A percentile compares a stretch with the other conserved stretches of the same genome.
Conservation (phyloP, 2,113 vertebrate genomes). For the Oceanodroma tethys region DNA sequence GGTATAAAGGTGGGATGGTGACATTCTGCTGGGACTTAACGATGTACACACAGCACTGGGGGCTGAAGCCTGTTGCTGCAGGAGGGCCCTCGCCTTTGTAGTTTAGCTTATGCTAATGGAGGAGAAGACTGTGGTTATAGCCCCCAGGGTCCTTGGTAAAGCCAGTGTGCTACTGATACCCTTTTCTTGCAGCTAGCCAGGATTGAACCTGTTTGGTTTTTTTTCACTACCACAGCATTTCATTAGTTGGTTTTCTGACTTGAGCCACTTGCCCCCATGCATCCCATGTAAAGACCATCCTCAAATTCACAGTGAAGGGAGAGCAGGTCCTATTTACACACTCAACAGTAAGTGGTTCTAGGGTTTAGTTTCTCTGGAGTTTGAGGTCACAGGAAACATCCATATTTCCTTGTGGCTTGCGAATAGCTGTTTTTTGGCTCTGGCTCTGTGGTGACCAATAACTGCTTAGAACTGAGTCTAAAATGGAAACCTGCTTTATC, state of each 20-base stretch:
- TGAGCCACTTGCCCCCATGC: neutral
- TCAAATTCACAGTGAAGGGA: neutral
- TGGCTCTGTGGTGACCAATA: neutral
- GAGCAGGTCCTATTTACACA: neutral
- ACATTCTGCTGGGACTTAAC: neutral
- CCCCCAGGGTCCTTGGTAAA: neutral
- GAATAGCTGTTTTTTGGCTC: neutral
- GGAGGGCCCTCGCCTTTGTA: neutral
- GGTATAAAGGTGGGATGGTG: neutral
- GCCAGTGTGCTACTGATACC: neutral
- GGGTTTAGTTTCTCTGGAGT: neutral
- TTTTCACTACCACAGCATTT: neutral
- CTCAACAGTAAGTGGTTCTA: neutral
- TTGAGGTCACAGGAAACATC: neutral
- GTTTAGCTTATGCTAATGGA: neutral
- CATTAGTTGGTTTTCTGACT: neutral
- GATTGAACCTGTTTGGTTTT: neutral
- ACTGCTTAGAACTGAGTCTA: neutral
- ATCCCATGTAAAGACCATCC: neutral
- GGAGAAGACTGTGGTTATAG: neutral
- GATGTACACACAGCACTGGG: neutral
- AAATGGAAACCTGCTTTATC: neutral
- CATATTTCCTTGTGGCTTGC: neutral
- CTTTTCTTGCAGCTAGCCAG: neutral
- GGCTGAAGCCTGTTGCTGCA: neutral